Evolutionary conservation across 2,797 vertebrate species (phyloP).

Genomic region (Lepilemur septentrionalis): DNA sequence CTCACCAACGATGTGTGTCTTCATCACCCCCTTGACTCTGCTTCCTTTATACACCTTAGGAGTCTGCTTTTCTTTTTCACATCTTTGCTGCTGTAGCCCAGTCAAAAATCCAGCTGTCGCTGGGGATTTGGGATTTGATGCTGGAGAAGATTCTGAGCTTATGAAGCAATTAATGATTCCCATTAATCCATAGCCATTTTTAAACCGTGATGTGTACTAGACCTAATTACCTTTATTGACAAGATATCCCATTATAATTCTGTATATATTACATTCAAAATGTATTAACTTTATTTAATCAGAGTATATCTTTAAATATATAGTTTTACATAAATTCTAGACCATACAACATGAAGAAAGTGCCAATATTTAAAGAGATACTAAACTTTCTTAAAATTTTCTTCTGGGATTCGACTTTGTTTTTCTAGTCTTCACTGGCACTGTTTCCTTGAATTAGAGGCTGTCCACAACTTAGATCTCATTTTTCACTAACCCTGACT

Average conservation of each 20-base stretch:
- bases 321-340: neutral
- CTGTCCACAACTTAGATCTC: neutral
- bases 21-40: neutral
- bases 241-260: slow-evolving; percentile 3
- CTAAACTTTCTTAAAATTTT: neutral
- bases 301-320: neutral
- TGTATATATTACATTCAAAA: neutral
- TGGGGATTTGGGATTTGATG: neutral
- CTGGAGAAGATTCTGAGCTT: neutral
- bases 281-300: neutral
- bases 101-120: neutral
- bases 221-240: neutral
- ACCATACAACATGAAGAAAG: neutral
- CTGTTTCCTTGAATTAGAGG: neutral
- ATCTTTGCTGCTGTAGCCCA: neutral
- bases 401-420: neutral
- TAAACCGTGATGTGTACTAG: neutral
- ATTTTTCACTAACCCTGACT: neutral
- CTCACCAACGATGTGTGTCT: neutral
- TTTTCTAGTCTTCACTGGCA: neutral
- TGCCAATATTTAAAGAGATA: neutral
- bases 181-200: slow-evolving; percentile 1
- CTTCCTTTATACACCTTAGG: neutral
- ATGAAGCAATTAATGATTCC: slow-evolving; percentile 23
- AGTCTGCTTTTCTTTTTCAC: neutral